These are phyloP conservation scores for Zenarchopterus dispar DNA, from an alignment of 2,797 vertebrate genomes.

Conservation along the genomic window DNA sequence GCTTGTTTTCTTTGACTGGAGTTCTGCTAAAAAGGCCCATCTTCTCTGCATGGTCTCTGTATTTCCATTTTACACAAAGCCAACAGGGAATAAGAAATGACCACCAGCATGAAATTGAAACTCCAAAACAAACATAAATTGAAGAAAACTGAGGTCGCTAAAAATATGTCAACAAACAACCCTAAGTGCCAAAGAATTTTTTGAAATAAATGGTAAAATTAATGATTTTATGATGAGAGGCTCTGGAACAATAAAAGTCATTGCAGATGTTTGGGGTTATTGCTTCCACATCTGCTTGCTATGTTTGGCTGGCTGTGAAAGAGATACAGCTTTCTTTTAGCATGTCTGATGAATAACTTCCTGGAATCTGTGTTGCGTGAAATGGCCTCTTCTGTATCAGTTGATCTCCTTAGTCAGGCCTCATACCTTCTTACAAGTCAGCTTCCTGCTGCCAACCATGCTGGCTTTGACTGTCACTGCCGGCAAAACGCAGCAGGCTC, in stretches of 20 bases:
- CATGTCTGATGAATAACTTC: constrained; percentile 74
- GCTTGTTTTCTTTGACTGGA: constrained; percentile 30
- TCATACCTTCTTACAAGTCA: constrained; percentile 54
- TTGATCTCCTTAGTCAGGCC: constrained; percentile 56
- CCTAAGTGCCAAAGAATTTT: constrained; percentile 12
- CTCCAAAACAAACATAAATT: neutral
- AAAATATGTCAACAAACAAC: constrained; percentile 7
- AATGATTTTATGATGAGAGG: constrained; percentile 51
- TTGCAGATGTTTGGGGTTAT: constrained; percentile 72
- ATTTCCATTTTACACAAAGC: constrained; percentile 33
- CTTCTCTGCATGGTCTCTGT: constrained; percentile 32
- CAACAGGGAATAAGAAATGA: constrained; percentile 24
- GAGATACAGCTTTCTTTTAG: constrained; percentile 68
- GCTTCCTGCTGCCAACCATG: constrained; percentile 35
- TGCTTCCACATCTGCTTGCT: constrained; percentile 76
- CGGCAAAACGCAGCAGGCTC: constrained; percentile 37
- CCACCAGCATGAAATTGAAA: constrained; percentile 17
- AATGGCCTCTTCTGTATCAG: constrained; percentile 73
- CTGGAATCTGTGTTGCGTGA: constrained; percentile 76
- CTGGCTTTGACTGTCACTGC: constrained; percentile 47
- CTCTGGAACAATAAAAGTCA: constrained; percentile 55
- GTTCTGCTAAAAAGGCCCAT: constrained; percentile 30
- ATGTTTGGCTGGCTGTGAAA: constrained; percentile 73
- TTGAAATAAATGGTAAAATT: constrained; percentile 51
- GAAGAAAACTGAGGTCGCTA: constrained; percentile 28